Conservation (phyloP, 2,113 vertebrate genomes). For the Aegotheles bennettii region DNA sequence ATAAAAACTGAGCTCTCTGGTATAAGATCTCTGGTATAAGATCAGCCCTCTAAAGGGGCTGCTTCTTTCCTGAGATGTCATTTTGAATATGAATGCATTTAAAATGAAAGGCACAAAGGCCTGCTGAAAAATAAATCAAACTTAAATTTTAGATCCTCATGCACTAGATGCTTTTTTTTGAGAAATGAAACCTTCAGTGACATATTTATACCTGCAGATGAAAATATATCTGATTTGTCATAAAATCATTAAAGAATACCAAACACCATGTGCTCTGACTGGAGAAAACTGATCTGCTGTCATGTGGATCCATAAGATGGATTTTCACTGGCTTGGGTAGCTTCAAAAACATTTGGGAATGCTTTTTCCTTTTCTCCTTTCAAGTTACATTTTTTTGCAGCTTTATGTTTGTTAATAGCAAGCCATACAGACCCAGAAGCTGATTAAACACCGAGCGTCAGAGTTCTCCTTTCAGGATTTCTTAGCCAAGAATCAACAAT, state of each 20-base stretch:
- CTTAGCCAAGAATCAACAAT: neutral
- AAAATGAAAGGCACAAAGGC: neutral
- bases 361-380: neutral
- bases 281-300: neutral
- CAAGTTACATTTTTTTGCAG: neutral
- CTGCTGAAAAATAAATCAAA: neutral
- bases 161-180: neutral
- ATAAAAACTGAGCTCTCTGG: neutral
- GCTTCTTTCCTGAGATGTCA: neutral
- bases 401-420: neutral
- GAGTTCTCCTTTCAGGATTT: neutral
- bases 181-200: neutral
- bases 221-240: neutral
- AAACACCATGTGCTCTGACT: neutral
- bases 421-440: neutral
- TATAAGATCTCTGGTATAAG: neutral
- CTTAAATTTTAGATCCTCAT: neutral
- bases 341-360: neutral
- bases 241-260: slow-evolving; percentile 13
- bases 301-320: neutral
- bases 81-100: neutral
- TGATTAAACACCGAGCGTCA: neutral
- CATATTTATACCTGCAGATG: neutral
- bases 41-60: neutral
- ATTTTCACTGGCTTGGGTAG: neutral